Conservation (phyloP, 2,797 vertebrate species). For the Ctenopoma multispine region DNA sequence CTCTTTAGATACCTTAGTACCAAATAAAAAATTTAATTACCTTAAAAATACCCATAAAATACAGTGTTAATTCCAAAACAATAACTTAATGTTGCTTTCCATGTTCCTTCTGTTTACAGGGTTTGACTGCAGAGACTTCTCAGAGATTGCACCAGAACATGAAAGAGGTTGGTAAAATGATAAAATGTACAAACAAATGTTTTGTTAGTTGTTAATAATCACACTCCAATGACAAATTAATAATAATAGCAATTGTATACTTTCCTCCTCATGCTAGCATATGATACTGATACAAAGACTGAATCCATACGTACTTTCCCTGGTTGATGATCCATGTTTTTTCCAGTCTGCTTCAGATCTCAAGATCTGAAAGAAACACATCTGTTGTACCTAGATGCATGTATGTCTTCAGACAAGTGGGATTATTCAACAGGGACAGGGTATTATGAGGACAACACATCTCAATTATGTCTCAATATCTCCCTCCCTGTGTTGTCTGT, state of each 20-base stretch:
- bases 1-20: not conserved
- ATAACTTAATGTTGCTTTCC: not conserved
- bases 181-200: not conserved
- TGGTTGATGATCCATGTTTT: not conserved
- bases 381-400: slow-evolving; percentile 7
- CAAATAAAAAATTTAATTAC: not conserved
- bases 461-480: slow-evolving; percentile 5
- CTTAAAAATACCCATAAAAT: not conserved
- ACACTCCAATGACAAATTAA: too few species aligned
- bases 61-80: not conserved
- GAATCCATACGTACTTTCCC: too few species aligned
- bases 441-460: slow-evolving; percentile 27
- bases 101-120: slow-evolving; percentile 73
- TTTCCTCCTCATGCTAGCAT: not conserved
- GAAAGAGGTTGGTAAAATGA: slow-evolving; percentile 84
- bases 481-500: slow-evolving; percentile 18
- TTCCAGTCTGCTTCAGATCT: slow-evolving; percentile 16
- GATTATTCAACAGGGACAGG: slow-evolving; percentile 34
- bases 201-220: not conserved
- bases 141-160: slow-evolving; percentile 87
- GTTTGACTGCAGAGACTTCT: slow-evolving; percentile 89
- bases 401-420: slow-evolving; percentile 8
- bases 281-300: not conserved
- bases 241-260: too few species aligned
- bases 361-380: slow-evolving; percentile 27